Evolutionary conservation across 2,888 invertebrate species (phyloP), one percentile per base, ranked within the genome.

Genomic region (Macrophya alboannulata): DNA sequence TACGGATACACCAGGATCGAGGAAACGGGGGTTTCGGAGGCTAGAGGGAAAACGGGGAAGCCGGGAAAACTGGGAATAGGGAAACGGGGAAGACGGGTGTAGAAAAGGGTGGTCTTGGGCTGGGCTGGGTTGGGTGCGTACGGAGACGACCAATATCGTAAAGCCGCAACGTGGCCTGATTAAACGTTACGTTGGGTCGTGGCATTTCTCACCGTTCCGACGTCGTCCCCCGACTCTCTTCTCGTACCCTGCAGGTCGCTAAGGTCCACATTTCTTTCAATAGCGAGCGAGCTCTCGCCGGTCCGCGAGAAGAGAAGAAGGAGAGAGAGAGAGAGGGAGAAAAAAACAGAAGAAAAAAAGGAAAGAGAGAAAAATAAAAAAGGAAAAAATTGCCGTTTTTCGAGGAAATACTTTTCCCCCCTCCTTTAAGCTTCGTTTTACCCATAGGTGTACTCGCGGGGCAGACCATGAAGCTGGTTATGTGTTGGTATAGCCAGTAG

Each of bases 121-220:
- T 45, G 59, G 71, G 40, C n/a, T 37, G 87, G 88, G 86, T 77
- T 86, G 85, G 87, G 87, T 89, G 87, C 88, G 86, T 84, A 51
- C 81, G 65, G 68, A 83, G 65, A 83, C 87, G 89, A 91, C 92
- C 92, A 92, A 93, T 92, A 91, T 92, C 93, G 92, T 92, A 93
- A 93, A 93, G 90, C 93, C 92, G 89, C 92, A 93, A 93, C 93
- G 93, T 93, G 92, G 92, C 92, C 92, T 92, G 92, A 93, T 93
- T 92, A 93, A 93, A 93, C 92, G 91, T 93, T 92, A 92, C 91
- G 92, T 89, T 91, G 90, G 71, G 89, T 90, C 90, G 90, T 89
- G 90, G 90, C 89, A 90, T 90, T 91, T 90, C 91, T 90, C 91
- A 88, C 89, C 87, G 84, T 85, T 25, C 55, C 72, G 21, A 21